Evolutionary conservation across 2,113 vertebrate species (phyloP), one percentile per base, ranked within the genome.

Genomic region (Takifugu bimaculatus): DNA sequence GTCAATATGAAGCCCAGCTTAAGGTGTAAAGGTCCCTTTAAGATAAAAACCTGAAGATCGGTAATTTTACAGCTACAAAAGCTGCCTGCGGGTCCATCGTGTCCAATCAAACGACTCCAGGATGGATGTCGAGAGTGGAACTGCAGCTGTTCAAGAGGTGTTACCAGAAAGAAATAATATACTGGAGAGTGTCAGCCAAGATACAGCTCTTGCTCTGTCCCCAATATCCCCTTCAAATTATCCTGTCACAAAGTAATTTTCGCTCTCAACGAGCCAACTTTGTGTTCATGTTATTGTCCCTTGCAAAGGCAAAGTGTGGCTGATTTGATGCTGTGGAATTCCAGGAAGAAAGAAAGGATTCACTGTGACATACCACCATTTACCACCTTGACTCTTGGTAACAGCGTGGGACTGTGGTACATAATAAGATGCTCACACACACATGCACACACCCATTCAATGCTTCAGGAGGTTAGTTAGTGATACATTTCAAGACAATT

Each of bases 21-120:
- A 50, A 63, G 62, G 68, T 50, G 26, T 43, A 28, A 74, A 60
- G 54, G 75, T 84, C 73, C 43, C 4, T 29, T 35, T 11, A 15
- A 61, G 80, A 82, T 80, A 67, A 80, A 59, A 10, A 26, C 3
- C 45, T n/a, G 10, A 13, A 54, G 32, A 70, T 47, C 54, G 25
- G 43, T 3, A 27, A n/a, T 6, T 26, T n/a, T 48, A n/a, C 4
- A 48, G 35, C 3, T 4, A 48, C 13, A 48, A 47, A 47, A 9
- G 48, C 15, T 49, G 14, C 48, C 48, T 25, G 20, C 20, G 35
- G 4, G 14, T 66, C 43, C 2, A 56, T 57, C 32, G 51, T 25
- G 47, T 51, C 12, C 4, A 3, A 53, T 44, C 39, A 20, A 64
- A 70, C 13, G 29, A 25, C 50, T 64, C 48, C 9, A 26, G 32